Percentiles rank a stretch among this genome's conserved stretches.
Conservation (phyloP, 2,797 vertebrate species). For the Parotocinclus haroldoi region DNA sequence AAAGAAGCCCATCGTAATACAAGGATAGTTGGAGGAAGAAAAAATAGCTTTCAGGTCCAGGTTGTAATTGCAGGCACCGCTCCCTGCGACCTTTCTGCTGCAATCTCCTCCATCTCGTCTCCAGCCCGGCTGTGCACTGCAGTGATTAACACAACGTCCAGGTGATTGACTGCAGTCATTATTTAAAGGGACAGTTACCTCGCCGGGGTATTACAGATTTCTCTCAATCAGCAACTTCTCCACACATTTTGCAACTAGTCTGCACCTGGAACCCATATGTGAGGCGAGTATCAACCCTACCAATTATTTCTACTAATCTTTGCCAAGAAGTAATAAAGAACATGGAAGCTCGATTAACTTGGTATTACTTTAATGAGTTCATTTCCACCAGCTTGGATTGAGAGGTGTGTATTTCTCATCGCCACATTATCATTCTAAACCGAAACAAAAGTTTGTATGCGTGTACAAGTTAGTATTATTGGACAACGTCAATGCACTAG, state of each 20-base stretch:
- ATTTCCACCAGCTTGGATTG: too few relatives aligned
- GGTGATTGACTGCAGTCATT: slow-evolving; percentile 55
- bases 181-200: slow-evolving; percentile 47
- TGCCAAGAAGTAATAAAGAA: slow-evolving; percentile 26
- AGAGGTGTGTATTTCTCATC: too few relatives aligned
- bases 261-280: slow-evolving; percentile 45
- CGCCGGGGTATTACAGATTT: slow-evolving; percentile 46
- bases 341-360: slow-evolving; percentile 6
- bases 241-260: slow-evolving; percentile 45
- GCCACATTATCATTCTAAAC: too few relatives aligned
- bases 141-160: slow-evolving; percentile 52
- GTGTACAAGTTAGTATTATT: too few relatives aligned
- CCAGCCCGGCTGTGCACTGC: slow-evolving; percentile 45
- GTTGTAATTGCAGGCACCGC: slow-evolving; percentile 27
- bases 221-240: slow-evolving; percentile 54
- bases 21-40: slow-evolving; percentile 27
- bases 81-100: slow-evolving; percentile 31
- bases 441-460: too few relatives aligned
- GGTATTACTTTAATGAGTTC: neutral
- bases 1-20: slow-evolving; percentile 22
- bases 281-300: slow-evolving; percentile 40
- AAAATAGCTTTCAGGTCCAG: slow-evolving; percentile 37
- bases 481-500: too few relatives aligned
- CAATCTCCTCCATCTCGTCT: slow-evolving; percentile 48
- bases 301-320: slow-evolving; percentile 53